A percentile compares a stretch with the other conserved stretches of the same genome.
phyloP scores from a whole-genome alignment of 1,140 invertebrate species.

The Drosophila nasuta region DNA sequence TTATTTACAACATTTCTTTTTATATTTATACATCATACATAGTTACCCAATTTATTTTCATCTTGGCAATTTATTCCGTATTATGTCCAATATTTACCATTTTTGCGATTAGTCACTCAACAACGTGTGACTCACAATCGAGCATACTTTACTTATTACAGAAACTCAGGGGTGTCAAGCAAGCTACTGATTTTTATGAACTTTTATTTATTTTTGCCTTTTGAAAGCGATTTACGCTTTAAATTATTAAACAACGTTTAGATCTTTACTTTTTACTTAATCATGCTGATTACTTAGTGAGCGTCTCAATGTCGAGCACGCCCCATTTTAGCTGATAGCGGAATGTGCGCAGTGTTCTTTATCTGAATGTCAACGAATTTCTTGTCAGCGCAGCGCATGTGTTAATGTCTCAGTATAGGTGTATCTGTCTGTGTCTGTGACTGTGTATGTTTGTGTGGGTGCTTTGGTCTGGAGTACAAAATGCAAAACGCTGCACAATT shows the following conservation, averaged over 20 bases:
- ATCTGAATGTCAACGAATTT: conserved; percentile 57
- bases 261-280: background rate
- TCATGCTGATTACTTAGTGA: conserved; percentile 21
- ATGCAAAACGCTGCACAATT: conserved; percentile 56
- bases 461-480: conserved; percentile 44
- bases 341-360: conserved; percentile 52
- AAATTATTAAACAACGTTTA: background rate
- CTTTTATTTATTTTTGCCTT: background rate
- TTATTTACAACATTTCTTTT: too few species aligned
- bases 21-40: too few species aligned
- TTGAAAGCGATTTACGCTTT: too few species aligned
- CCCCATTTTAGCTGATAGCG: conserved; percentile 42
- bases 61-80: too few species aligned
- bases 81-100: too few species aligned
- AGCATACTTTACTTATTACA: too few species aligned
- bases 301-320: conserved; percentile 32
- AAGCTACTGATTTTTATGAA: too few species aligned
- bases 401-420: background rate
- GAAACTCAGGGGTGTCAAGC: too few species aligned
- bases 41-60: too few species aligned
- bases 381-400: conserved; percentile 15
- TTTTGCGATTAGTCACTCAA: too few species aligned
- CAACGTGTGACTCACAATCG: too few species aligned
- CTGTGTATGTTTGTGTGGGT: conserved; percentile 10
- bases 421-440: conserved; percentile 3